Evolutionary conservation across 2,888 invertebrate genomes (phyloP).

Genomic region (Muschampia plurimacula): DNA sequence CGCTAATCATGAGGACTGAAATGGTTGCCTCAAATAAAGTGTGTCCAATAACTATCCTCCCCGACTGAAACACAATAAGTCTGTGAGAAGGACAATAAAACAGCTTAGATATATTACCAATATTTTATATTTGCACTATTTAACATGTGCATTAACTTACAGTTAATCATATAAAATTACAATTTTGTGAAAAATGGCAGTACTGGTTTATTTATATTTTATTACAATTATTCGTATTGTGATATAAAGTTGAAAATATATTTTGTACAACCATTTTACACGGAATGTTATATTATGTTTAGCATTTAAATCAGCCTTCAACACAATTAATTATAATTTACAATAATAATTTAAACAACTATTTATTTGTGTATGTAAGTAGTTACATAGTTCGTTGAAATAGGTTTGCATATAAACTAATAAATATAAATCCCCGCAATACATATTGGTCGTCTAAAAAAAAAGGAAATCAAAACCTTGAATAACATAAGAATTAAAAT

Average conservation of each 20-base stretch:
- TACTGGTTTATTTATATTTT: background rate
- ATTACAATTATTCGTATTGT: background rate
- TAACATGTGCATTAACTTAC: constrained; percentile 33
- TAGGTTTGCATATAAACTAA: background rate
- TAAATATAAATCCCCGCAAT: no score
- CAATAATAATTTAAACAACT: background rate
- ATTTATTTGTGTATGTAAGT: background rate
- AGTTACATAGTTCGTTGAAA: background rate
- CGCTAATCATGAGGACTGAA: no score
- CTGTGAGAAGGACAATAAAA: background rate
- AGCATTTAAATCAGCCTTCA: constrained; percentile 32
- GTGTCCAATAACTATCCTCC: no score
- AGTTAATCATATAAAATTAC: constrained; percentile 32
- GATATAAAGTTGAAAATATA: constrained; percentile 17
- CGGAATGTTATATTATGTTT: constrained; percentile 21
- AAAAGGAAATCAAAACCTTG: background rate
- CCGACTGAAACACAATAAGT: no score
- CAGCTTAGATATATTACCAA: background rate
- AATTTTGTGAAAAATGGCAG: constrained; percentile 36
- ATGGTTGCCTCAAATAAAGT: no score
- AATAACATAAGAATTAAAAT: background rate
- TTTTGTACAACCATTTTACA: constrained; percentile 31
- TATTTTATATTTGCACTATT: constrained; percentile 28
- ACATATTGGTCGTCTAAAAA: background rate
- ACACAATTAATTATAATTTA: constrained; percentile 11